A percentile compares a stretch with the other conserved stretches of the same genome.
Evolutionary conservation across 2,888 invertebrate species (phyloP).

Genomic region (Synergus laeviventris): DNA sequence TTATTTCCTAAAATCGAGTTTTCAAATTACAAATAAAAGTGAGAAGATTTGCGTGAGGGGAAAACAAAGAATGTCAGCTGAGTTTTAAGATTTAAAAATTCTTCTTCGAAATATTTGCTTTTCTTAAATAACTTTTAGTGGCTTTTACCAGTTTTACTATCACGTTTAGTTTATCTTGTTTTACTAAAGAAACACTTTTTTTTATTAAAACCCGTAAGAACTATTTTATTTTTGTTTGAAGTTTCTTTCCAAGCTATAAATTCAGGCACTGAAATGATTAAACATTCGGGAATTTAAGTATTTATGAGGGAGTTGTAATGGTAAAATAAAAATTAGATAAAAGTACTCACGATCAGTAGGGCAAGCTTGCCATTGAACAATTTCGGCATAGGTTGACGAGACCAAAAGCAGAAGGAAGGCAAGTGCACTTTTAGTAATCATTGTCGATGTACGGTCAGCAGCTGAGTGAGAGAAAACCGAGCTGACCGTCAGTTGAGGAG

Average conservation of each 20-base stretch:
- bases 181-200: too few relatives aligned
- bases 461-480: conserved; percentile 64
- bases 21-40: neutral
- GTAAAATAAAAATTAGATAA: neutral
- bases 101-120: too few relatives aligned
- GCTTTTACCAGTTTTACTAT: too few relatives aligned
- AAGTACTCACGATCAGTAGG: conserved; percentile 59
- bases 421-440: conserved; percentile 58
- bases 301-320: neutral
- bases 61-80: neutral
- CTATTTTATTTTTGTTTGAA: too few relatives aligned
- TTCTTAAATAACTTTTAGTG: too few relatives aligned
- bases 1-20: too few relatives aligned
- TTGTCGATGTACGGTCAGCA: conserved; percentile 61
- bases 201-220: too few relatives aligned
- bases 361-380: conserved; percentile 58
- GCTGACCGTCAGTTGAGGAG: conserved; percentile 52
- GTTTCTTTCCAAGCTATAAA: too few relatives aligned
- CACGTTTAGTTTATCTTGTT: too few relatives aligned
- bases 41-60: neutral
- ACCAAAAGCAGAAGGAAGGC: conserved; percentile 56
- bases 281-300: too few relatives aligned
- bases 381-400: conserved; percentile 57
- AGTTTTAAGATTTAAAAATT: too few relatives aligned
- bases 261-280: too few relatives aligned